Conservation (phyloP, 2,888 invertebrate species). For the Thecocarcelia acutangulata region DNA sequence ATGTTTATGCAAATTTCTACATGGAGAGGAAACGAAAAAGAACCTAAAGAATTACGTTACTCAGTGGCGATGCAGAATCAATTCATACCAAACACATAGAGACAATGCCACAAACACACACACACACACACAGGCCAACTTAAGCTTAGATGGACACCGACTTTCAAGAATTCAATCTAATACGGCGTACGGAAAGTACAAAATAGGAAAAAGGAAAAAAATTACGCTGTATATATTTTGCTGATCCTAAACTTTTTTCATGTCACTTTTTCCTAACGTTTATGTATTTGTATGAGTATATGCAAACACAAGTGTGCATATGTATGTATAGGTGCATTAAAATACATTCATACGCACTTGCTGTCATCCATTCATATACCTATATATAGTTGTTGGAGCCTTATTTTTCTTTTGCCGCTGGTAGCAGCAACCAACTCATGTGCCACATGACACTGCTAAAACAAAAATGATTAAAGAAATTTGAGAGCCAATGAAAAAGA, state of each 20-base stretch:
- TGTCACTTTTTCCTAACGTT: conserved; percentile 6
- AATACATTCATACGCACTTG: too few relatives aligned
- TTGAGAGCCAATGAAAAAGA: conserved; percentile 12
- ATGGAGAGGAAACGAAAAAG: conserved; percentile 53
- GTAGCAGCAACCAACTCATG: conserved; percentile 19
- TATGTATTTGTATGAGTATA: not conserved
- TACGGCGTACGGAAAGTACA: conserved; percentile 25
- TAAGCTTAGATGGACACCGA: conserved; percentile 5
- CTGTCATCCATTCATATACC: not conserved
- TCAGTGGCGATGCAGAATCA: conserved; percentile 60
- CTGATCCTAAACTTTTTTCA: conserved; percentile 17
- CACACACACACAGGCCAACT: not conserved
- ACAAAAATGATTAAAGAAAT: conserved; percentile 25
- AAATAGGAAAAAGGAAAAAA: conserved; percentile 10
- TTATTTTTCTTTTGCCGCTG: conserved; percentile 27
- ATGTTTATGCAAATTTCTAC: conserved; percentile 39
- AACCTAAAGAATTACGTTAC: conserved; percentile 62
- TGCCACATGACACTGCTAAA: not conserved
- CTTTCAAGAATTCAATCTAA: conserved; percentile 28
- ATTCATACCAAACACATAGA: conserved; percentile 41
- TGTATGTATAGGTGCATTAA: not conserved
- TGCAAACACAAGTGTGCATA: not conserved
- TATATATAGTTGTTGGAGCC: conserved; percentile 15
- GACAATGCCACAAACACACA: not conserved
- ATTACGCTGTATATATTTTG: conserved; percentile 21